Evolutionary conservation across 2,888 invertebrate genomes (phyloP).

Genomic region (Temnothorax ravouxi): DNA sequence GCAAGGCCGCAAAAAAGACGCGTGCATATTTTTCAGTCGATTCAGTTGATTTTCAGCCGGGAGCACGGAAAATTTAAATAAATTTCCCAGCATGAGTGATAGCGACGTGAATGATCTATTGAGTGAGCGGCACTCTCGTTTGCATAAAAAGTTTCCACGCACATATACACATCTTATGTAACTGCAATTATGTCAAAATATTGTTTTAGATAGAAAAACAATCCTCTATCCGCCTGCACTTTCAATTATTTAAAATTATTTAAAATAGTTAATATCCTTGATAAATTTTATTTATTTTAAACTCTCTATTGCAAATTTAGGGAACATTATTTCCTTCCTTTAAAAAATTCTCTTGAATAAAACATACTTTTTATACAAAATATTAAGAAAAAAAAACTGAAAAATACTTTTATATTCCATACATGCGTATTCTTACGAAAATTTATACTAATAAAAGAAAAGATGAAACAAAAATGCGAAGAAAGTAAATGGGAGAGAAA

Average conservation of each 20-base stretch:
- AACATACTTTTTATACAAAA: background rate
- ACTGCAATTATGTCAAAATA: background rate
- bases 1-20: conserved; percentile 65
- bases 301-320: too few species aligned
- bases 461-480: background rate
- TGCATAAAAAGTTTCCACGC: background rate
- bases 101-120: background rate
- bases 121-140: background rate
- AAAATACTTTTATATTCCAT: background rate
- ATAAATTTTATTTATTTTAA: background rate
- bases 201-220: background rate
- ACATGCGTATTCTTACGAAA: background rate
- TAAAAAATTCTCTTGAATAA: background rate
- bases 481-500: background rate
- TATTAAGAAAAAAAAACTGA: background rate
- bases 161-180: background rate
- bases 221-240: background rate
- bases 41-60: conserved; percentile 19
- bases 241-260: background rate
- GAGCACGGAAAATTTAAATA: conserved; percentile 44
- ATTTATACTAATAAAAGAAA: background rate
- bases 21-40: conserved; percentile 50
- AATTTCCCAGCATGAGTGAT: conserved; percentile 21
- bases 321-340: background rate
- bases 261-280: background rate